Evolutionary conservation across 2,888 invertebrate species (phyloP), one percentile per base, ranked within the genome.

Genomic region (Mimas tiliae): DNA sequence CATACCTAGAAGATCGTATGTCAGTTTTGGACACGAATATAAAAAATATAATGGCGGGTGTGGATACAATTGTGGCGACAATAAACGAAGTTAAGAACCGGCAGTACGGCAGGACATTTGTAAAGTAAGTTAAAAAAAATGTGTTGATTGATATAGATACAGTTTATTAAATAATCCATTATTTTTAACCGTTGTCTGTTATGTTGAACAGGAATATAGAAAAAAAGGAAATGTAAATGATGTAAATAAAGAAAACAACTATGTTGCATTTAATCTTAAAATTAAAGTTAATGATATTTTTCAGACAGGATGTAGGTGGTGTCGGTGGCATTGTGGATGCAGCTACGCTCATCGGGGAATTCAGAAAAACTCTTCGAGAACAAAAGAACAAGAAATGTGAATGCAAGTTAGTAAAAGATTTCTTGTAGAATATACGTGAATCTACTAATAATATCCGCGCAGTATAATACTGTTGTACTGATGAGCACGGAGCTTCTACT

Each of bases 41-140:
- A 58, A 88, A 90, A 70, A 76, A 74, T 4, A 78, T 91, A 14
- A 74, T 86, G 72, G 62, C 75, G 1, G 89, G 86, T 1, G 87
- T 93, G 9, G 90, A 93, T 0, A 82, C 87, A 1, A 88, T 92
- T 21, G 83, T 88, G 1, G 19, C 83, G 6, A 87, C 86, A n/a
- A 90, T 92, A 67, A 77, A 89, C 0, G 91, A 91, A 70, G 92
- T 92, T 45, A 91, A 91, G 74, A 87, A 76, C 69, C 80, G 91
- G 11, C 90, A 91, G 68, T 75, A 76, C 21, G 33, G 73, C 2
- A 83, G 81, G 69, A 73, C 77, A 8, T 74, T 69, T 51, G 9
- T 70, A 21, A 89, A 83, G 89, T 89, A 72, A 77, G 83, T 80
- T 27, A 14, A 9, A 50, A 27, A 8, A 27, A 6, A 9, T 9